Evolutionary conservation across 2,113 vertebrate species (phyloP).

Genomic region (Sorex fumeus): DNA sequence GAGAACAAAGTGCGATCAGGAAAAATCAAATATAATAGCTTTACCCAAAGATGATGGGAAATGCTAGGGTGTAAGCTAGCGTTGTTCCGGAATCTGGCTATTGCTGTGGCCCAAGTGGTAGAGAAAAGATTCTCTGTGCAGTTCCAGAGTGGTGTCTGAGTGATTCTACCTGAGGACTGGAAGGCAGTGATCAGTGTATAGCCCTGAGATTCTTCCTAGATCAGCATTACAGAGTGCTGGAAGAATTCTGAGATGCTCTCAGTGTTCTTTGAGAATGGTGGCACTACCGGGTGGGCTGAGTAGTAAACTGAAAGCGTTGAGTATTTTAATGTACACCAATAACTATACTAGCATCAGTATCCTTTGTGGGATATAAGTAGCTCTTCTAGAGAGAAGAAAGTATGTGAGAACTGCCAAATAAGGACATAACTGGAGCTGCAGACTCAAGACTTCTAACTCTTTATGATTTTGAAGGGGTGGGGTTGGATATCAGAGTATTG

Average conservation of each 20-base stretch:
- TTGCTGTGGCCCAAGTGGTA: neutral
- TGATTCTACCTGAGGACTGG: neutral
- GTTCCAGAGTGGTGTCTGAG: neutral
- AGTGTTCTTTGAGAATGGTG: neutral
- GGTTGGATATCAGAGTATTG: neutral
- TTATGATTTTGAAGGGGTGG: neutral
- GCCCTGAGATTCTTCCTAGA: no score
- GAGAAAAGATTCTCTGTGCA: neutral
- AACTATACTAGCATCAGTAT: neutral
- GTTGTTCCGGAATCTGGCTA: neutral
- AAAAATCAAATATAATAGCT: neutral
- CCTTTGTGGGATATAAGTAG: neutral
- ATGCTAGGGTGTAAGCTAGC: neutral
- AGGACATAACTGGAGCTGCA: neutral
- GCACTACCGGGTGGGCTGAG: neutral
- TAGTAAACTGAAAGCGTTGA: neutral
- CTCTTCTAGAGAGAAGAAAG: neutral
- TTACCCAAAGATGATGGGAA: conserved; percentile 5
- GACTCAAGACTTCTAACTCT: neutral
- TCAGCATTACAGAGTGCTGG: no score
- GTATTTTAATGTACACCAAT: neutral
- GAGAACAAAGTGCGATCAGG: neutral
- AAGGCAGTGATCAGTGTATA: neutral
- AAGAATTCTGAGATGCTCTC: no score
- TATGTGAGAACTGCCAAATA: neutral